These are phyloP conservation scores for Myodes glareolus DNA, from an alignment of 2,113 vertebrate species.

Conservation along the genomic window DNA sequence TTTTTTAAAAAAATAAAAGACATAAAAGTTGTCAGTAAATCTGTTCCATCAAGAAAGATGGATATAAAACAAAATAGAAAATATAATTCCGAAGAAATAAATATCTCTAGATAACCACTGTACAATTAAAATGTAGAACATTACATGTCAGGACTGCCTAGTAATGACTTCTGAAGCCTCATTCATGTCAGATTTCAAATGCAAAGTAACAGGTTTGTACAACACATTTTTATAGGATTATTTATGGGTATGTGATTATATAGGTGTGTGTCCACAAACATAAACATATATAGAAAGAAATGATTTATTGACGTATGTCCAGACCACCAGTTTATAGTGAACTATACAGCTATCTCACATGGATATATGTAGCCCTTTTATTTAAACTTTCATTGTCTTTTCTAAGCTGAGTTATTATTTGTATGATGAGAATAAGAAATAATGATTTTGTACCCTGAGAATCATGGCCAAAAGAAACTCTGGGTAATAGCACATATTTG, in stretches of 20 bases:
- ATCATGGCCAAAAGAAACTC: neutral
- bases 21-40: neutral
- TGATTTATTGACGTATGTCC: neutral
- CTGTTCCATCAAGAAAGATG: neutral
- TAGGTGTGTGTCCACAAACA: neutral
- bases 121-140: neutral
- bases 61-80: neutral
- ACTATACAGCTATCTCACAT: neutral
- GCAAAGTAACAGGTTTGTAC: neutral
- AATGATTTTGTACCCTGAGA: neutral
- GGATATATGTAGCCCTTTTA: neutral
- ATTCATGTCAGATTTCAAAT: neutral
- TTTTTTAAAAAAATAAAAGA: neutral
- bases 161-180: neutral
- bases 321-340: neutral
- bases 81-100: neutral
- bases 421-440: neutral
- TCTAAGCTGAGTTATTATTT: neutral
- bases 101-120: neutral
- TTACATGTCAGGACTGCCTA: neutral
- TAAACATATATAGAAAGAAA: neutral
- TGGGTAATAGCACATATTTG: rapidly evolving
- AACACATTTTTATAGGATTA: neutral
- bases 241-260: neutral
- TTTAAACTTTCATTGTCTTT: neutral